Evolutionary conservation across 2,113 vertebrate genomes (phyloP).

Genomic region (Sander vitreus): DNA sequence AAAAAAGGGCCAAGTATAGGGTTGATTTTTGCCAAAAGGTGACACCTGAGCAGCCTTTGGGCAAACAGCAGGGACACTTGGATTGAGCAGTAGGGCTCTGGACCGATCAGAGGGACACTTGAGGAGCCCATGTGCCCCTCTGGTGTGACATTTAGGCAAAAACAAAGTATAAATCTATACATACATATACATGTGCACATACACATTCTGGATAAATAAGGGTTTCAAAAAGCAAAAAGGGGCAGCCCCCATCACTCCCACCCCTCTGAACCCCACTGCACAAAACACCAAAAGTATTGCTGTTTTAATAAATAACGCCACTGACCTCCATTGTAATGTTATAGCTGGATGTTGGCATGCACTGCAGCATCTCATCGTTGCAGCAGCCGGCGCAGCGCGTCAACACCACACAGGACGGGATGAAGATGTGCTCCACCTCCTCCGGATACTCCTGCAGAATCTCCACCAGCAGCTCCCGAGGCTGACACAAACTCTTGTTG

Average conservation of each 20-base stretch:
- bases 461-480: slow-evolving; percentile 95
- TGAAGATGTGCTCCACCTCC: slow-evolving; percentile 96
- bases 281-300: neutral
- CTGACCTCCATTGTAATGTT: slow-evolving; percentile 97
- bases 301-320: neutral
- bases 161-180: neutral
- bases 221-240: neutral
- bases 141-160: slow-evolving; percentile 21
- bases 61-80: slow-evolving; percentile 11
- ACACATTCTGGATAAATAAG: neutral
- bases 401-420: slow-evolving; percentile 96
- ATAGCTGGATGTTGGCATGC: slow-evolving; percentile 88
- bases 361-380: slow-evolving; percentile 93
- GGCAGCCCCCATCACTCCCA: neutral
- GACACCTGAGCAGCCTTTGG: slow-evolving; percentile 15
- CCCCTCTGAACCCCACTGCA: neutral
- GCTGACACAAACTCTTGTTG: slow-evolving; percentile 92
- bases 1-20: neutral
- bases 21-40: slow-evolving; percentile 25
- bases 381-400: slow-evolving; percentile 96
- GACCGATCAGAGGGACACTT: neutral
- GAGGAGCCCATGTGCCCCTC: neutral
- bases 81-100: slow-evolving; percentile 1
- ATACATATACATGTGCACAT: neutral
- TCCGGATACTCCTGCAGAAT: slow-evolving; percentile 97